These are phyloP conservation scores for Gallinago media DNA, from an alignment of 2,113 vertebrate genomes.

Conservation along the genomic window DNA sequence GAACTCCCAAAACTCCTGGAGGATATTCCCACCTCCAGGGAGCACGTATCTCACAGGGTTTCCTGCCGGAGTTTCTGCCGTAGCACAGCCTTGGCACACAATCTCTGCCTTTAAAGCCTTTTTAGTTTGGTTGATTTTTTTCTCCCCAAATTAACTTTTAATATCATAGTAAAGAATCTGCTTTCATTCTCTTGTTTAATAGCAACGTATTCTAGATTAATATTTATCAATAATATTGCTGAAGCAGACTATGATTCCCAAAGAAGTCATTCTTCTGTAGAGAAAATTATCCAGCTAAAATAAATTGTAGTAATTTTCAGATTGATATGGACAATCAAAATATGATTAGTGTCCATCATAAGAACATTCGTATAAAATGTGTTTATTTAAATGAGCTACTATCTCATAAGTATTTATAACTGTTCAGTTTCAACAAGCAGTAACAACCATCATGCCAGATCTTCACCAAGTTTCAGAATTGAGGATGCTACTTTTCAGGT, in stretches of 20 bases:
- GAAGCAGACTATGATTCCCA: background rate
- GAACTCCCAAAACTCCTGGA: background rate
- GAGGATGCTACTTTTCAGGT: background rate
- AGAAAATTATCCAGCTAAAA: background rate
- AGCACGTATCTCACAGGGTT: background rate
- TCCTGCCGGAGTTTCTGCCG: background rate
- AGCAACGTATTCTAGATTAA: background rate
- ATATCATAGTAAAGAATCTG: background rate
- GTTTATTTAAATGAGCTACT: background rate
- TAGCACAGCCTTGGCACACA: background rate
- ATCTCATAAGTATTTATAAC: background rate
- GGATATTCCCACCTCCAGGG: background rate
- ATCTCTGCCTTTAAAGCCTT: background rate
- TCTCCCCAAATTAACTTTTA: background rate
- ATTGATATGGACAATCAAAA: background rate
- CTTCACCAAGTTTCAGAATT: background rate
- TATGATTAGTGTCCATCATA: background rate
- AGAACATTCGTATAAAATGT: background rate
- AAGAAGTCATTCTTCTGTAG: background rate
- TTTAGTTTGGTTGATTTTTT: background rate
- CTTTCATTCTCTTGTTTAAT: background rate
- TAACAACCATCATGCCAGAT: background rate
- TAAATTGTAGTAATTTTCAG: background rate
- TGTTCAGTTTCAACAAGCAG: background rate
- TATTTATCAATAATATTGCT: constrained; percentile 13